Evolutionary conservation across 2,888 invertebrate species (phyloP), one percentile per base, ranked within the genome.

Genomic region (Sthenelais limicola): DNA sequence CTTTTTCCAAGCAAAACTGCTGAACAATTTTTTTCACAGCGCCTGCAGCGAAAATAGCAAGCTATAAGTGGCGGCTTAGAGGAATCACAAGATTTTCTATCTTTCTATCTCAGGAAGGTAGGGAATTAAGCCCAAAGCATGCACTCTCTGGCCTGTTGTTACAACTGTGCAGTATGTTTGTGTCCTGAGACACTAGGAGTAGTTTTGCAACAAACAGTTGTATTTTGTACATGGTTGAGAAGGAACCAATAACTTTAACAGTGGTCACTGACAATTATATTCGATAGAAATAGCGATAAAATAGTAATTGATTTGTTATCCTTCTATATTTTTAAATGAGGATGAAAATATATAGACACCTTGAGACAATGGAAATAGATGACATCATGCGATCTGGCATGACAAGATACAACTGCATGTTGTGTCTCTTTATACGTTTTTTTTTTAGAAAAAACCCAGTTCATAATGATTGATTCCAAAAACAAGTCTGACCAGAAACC

Each of bases 11-110:
- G 77, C 85, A 84, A 21, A 81, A 73, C 72, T 79, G 78, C 26
- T 73, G 74, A 33, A 86, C 73, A 66, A 83, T 75, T 68, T 85
- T 85, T 74, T 85, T 85, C 9, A 84, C 84, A 28, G 84, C 83
- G 28, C 85, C 85, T 85, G 30, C 21, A 26, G 62, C 38, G 24
- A 26, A 62, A 54, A 54, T 15, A 5, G 5, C 9, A 9, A 54
- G 32, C 9, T 43, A 43, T 18, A 9, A 43, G 18, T 43, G 43
- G 18, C 43, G 18, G 12, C 9, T 9, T 9, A 43, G 43, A 43
- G 9, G 43, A 18, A 43, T 43, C 9, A 9, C 18, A 18, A 12
- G 9, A 12, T 9, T 43, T 9, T 43, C 12, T 43, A 18, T 43
- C 12, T 43, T 9, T 43, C 12, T 43, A 18, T 43, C 12, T 43